phyloP scores from a whole-genome alignment of 2,888 invertebrate genomes.

The Netelia melanura region DNA sequence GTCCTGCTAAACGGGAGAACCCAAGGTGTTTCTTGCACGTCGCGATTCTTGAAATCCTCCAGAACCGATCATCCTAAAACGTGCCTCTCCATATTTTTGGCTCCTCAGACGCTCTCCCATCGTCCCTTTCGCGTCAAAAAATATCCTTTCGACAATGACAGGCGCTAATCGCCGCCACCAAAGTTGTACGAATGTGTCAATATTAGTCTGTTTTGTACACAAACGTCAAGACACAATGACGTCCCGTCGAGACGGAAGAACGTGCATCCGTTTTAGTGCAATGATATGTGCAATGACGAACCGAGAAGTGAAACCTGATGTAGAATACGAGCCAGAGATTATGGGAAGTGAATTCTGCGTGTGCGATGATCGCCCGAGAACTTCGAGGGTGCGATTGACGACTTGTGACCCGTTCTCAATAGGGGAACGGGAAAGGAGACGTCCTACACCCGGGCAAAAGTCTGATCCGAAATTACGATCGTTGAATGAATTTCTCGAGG shows the following conservation, averaged over 20 bases:
- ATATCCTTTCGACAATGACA: conserved; percentile 72
- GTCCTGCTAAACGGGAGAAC: conserved; percentile 11
- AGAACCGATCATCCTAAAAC: conserved; percentile 75
- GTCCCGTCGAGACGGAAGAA: conserved; percentile 70
- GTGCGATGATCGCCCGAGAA: conserved; percentile 45
- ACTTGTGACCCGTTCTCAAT: conserved; percentile 55
- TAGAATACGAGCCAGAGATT: conserved; percentile 78
- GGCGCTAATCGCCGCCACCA: conserved; percentile 73
- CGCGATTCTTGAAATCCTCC: conserved; percentile 75
- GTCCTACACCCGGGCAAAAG: conserved; percentile 17
- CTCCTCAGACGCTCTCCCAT: conserved; percentile 69
- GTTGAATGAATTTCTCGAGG: conserved; percentile 54
- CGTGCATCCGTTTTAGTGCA: conserved; percentile 39
- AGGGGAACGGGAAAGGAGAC: conserved; percentile 38
- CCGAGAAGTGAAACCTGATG: conserved; percentile 74
- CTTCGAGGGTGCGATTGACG: conserved; percentile 70
- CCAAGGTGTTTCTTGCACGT: background rate
- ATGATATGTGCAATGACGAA: conserved; percentile 42
- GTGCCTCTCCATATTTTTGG: conserved; percentile 74
- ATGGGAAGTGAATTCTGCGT: conserved; percentile 60
- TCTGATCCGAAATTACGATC: conserved; percentile 36
- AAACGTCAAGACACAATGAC: conserved; percentile 79
- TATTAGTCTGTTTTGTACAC: conserved; percentile 82
- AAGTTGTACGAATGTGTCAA: conserved; percentile 78
- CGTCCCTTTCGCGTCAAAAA: conserved; percentile 21